A percentile compares a stretch with the other conserved stretches of the same genome.
These are phyloP conservation scores for Cyclura pinguis DNA, from an alignment of 2,797 vertebrate genomes.

Conservation along the genomic window DNA sequence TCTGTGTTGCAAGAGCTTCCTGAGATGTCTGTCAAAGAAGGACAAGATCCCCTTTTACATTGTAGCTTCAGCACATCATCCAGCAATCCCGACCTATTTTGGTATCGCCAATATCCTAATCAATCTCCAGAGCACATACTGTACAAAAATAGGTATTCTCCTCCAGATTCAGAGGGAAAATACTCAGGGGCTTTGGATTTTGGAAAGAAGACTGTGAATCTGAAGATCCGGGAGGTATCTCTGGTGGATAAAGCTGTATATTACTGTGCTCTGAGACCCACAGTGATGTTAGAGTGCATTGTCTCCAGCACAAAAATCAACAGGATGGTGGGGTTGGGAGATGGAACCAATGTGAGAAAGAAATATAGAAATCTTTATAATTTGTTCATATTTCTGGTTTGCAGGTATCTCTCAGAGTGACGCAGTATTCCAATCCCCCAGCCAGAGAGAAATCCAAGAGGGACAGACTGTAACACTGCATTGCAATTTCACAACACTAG, in stretches of 20 bases:
- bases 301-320: not conserved
- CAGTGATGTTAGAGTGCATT: not conserved
- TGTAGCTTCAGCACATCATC: not conserved
- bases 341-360: too few relatives aligned
- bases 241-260: slow-evolving; percentile 19
- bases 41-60: not conserved
- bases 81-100: not conserved
- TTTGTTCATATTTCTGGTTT: not conserved
- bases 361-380: not conserved
- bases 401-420: not conserved
- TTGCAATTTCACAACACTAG: not conserved
- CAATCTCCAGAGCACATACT: not conserved
- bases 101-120: not conserved
- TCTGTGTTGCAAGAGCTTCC: not conserved
- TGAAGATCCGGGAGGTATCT: slow-evolving; percentile 24
- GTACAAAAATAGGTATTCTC: not conserved
- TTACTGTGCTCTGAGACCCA: slow-evolving; percentile 35
- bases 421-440: not conserved
- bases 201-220: not conserved
- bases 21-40: not conserved
- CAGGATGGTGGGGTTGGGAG: not conserved
- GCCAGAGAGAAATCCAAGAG: not conserved
- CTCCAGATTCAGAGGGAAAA: not conserved
- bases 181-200: slow-evolving; percentile 5
- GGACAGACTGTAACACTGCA: not conserved